Evolutionary conservation across 2,888 invertebrate genomes (phyloP), one percentile per base, ranked within the genome.

Genomic region (Phengaris alcon): DNA sequence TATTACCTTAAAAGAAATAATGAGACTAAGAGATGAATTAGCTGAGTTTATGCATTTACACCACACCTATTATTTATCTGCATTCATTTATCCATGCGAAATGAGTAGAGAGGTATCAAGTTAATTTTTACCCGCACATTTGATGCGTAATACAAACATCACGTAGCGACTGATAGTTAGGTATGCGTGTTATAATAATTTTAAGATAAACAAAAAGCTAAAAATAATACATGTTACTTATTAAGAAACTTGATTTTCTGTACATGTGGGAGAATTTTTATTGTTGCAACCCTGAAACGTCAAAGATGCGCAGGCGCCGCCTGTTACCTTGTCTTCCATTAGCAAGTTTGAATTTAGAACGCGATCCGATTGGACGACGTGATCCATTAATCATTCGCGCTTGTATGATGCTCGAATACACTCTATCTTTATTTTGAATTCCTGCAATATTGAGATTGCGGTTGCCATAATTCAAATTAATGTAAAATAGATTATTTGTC

Each of bases 301-400:
- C 83, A 85, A 87, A 70, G 51, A 59, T 87, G 90, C 87, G 87
- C 88, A 84, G 85, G 90, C 90, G 90, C 88, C 85, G 82, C 82
- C 83, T 83, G 83, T 85, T 86, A 85, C 87, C 85, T 86, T 88
- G 85, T 81, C 86, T 90, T 91, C 91, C 91, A 92, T 91, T 93
- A 93, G 90, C 88, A 90, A 85, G 88, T 89, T 90, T 87, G 87
- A 83, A 90, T 91, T 86, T 91, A 91, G 91, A 92, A 90, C 87
- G 83, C 82, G 81, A 82, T 81, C 82, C 82, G 85, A 90, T 90
- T 90, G 90, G 90, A 77, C 80, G 79, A 79, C 81, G 80, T 77
- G 78, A 76, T 81, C 82, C 82, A 88, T 91, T 88, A 90, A 90
- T 91, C 91, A 90, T 87, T 87, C 88, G 88, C 90, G 89, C 89